Evolutionary conservation across 64 coral and sea anemone species (phyloP), one percentile per base, ranked within the genome.

Genomic region (Pocillopora verrucosa): DNA sequence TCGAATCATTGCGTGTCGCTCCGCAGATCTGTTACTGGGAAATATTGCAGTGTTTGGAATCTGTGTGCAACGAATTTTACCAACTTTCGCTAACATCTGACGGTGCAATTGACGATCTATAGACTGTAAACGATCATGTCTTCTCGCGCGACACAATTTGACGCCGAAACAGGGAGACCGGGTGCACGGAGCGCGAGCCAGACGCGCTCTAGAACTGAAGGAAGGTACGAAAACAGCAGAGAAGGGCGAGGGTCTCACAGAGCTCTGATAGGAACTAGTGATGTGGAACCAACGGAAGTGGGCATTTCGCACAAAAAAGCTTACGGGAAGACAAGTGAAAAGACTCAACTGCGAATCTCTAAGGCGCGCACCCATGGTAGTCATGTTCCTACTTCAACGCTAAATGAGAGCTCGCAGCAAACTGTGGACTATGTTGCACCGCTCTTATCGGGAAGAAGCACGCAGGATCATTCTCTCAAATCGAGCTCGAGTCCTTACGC

Each of bases 231-330:
- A 57, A 79, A 72, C 34, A 76, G 41, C 59, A 89, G 93, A 88
- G 77, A 84, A 60, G 84, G 70, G 59, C 81, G 86, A 89, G 80
- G 78, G 22, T 16, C 80, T 82, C 80, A 89, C 75, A 96, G 90
- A 92, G 86, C 67, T 81, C 87, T 65, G 36, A 62, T 65, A 37
- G 77, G 84, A 59, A 10, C 79, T 90, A 97, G 72, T 88, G 91
- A 94, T 70, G 92, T 93, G 88, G 91, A 97, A 97, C 95, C 88
- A 77, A 85, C 88, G 91, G 95, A 97, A 87, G 83, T 89, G 72
- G 73, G 88, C 62, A 73, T 76, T 91, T 80, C 36, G 83, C 74
- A 80, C 64, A 92, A 83, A 75, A 90, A 84, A 93, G 86, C 83
- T 68, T 72, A 62, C 77, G 77, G 82, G 36, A 93, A 93, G 87